Evolutionary conservation across 2,113 vertebrate genomes (phyloP), one percentile per base, ranked within the genome.

Genomic region (Coregonus clupeaformis): DNA sequence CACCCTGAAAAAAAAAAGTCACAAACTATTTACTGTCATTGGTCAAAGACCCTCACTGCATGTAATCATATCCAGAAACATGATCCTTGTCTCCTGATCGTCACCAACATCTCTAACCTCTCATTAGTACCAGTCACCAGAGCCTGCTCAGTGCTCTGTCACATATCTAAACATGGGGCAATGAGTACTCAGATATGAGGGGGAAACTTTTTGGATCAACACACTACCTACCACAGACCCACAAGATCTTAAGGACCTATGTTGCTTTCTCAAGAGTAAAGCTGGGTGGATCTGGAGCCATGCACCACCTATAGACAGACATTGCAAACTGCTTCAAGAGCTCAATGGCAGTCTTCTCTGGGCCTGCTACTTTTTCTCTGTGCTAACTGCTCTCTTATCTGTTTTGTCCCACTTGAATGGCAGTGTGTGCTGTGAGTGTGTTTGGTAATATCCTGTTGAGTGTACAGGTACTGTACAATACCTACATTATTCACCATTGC

Each of bases 281-380:
- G 62, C 1, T 27, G 22, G 24, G 25, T 24, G 42, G 62, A 70
- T 29, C 75, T 77, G 69, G 75, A 68, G 6, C 68, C 62, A 81
- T 72, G 72, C 29, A 36, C 80, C 80, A 64, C 52, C 52, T 20
- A 18, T 14, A 20, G 20, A 64, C 29, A 20, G 29, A 5, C 12
- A 18, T 16, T 13, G 22, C 27, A 22, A 29, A 66, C 68, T 14
- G 49, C 1, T 52, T 14, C 12, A 49, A 14, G 13, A 18, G 49
- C 49, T 5, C 65, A 24, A 14, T 0, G 25, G 13, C 27, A 27
- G 27, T 27, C 1, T 27, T 27, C 1, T 27, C 27, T 27, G 27
- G 27, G 27, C 27, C 27, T 27, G 27, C 27, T 27, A 27, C 27
- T 27, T 20, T 4, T 24, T 5, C n/a, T 20, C 20, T 16, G 36